phyloP scores from a whole-genome alignment of 1,140 invertebrate genomes.

The Sycobia sp. region DNA sequence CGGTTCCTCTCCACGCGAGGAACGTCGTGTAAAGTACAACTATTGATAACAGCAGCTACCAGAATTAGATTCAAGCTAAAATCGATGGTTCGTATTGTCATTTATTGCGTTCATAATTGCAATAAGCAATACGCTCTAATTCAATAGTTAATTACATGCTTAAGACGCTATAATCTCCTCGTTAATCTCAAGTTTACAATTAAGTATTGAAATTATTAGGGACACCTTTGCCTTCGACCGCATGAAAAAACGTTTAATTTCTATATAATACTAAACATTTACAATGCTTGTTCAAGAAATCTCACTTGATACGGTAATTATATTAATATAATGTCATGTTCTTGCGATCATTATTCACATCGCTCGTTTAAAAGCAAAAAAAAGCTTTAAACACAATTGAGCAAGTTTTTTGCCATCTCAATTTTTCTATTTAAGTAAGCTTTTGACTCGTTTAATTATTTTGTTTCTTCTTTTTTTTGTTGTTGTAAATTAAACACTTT shows the following conservation, averaged over 20 bases:
- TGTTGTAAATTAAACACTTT: too few relatives aligned
- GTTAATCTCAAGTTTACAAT: constrained; percentile 26
- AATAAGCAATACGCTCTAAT: too few relatives aligned
- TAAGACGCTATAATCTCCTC: constrained; percentile 18
- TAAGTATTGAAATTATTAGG: too few relatives aligned
- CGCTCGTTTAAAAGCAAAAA: too few relatives aligned
- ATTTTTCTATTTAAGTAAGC: too few relatives aligned
- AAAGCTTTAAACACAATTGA: too few relatives aligned
- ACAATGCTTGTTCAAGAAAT: not conserved
- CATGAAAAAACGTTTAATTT: constrained; percentile 1
- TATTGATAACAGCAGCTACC: not conserved
- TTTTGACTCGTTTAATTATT: too few relatives aligned
- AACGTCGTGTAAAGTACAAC: not conserved
- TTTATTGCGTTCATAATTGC: too few relatives aligned
- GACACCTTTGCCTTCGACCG: not conserved
- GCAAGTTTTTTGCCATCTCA: too few relatives aligned
- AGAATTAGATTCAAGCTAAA: not conserved
- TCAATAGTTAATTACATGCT: constrained; percentile 15
- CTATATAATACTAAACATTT: constrained; percentile 8
- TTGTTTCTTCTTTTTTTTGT: too few relatives aligned
- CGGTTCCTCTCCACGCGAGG: not conserved
- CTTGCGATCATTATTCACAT: too few relatives aligned
- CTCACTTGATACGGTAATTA: constrained; percentile 2
- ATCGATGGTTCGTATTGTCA: not conserved
- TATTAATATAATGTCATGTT: constrained; percentile 7